Evolutionary conservation across 1,140 invertebrate species (phyloP), one percentile per base, ranked within the genome.

Genomic region (Mizuhopecten yessoensis): DNA sequence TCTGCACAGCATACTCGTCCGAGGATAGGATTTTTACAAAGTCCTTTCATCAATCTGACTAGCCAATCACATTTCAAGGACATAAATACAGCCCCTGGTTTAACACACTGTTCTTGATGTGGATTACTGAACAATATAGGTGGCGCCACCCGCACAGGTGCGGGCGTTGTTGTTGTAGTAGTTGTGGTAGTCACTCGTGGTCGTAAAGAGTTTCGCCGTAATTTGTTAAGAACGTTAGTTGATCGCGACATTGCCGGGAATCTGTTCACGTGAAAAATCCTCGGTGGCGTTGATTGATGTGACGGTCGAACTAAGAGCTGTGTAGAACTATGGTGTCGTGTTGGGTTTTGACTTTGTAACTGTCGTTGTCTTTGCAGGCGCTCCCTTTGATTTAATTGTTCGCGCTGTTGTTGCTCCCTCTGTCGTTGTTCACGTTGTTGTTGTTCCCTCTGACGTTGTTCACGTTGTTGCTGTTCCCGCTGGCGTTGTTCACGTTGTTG

Each of bases 61-160:
- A 75, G 57, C 57, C 57, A 75, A 75, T 75, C 57, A 75, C 57
- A 75, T 29, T 29, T n/a, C 29, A 75, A 75, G n/a, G 57, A 17
- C 57, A 75, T 75, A 75, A 75, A 75, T 75, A 7, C 1, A 5
- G 57, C 57, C 11, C n/a, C 57, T 17, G 57, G 57, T 75, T 75
- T 75, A 0, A 75, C 57, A 75, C 57, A 75, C n/a, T 75, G 57
- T 29, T 29, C 45, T 23, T 13, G 3, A 2, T 49, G 10, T 2
- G 45, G 45, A 49, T 23, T 2, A 49, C 15, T 49, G 20, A 49
- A 15, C 20, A 49, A 17, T n/a, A n/a, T 39, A 13, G 36, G 36
- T n/a, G 57, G 29, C 57, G 57, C n/a, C n/a, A 75, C 5, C 57
- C 5, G 23, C 5, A 75, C 23, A 29, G 11, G 20, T n/a, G 57